phyloP scores from a whole-genome alignment of 1,140 invertebrate species.

The Trichonephila clavata region DNA sequence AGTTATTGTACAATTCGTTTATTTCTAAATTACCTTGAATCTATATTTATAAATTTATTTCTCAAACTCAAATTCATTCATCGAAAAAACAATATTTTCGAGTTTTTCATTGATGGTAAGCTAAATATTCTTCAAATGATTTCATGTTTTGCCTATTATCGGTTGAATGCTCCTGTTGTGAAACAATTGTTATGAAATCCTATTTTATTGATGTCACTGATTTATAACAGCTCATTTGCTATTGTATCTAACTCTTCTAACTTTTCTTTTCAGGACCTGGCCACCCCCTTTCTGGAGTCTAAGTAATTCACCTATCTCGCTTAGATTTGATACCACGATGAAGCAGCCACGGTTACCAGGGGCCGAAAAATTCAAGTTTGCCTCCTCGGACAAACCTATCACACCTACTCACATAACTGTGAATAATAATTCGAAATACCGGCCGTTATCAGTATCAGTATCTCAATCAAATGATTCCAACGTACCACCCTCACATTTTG shows the following conservation, averaged over 20 bases:
- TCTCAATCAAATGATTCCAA: background rate
- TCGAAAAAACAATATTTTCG: too few relatives aligned
- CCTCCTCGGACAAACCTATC: constrained; percentile 16
- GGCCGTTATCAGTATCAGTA: background rate
- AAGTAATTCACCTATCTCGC: background rate
- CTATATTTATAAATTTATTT: too few relatives aligned
- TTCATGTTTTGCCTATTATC: too few relatives aligned
- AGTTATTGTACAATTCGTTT: too few relatives aligned
- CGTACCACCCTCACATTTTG: background rate
- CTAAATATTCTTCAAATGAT: too few relatives aligned
- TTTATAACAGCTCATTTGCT: too few relatives aligned
- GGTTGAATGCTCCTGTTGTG: too few relatives aligned
- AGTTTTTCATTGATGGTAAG: too few relatives aligned
- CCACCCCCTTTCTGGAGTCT: constrained; percentile 5
- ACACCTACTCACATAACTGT: background rate
- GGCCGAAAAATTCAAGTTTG: constrained; percentile 67
- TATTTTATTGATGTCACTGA: too few relatives aligned
- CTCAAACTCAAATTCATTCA: too few relatives aligned
- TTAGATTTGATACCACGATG: constrained; percentile 47
- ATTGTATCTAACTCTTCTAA: background rate
- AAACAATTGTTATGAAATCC: too few relatives aligned
- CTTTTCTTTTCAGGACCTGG: constrained; percentile 52
- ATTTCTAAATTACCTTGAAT: too few relatives aligned
- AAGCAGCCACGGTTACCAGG: constrained; percentile 68
- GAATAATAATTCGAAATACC: constrained; percentile 26